Base-by-base conservation (phyloP, 2,797 vertebrate species). In the Bradypodion pumilum region DNA sequence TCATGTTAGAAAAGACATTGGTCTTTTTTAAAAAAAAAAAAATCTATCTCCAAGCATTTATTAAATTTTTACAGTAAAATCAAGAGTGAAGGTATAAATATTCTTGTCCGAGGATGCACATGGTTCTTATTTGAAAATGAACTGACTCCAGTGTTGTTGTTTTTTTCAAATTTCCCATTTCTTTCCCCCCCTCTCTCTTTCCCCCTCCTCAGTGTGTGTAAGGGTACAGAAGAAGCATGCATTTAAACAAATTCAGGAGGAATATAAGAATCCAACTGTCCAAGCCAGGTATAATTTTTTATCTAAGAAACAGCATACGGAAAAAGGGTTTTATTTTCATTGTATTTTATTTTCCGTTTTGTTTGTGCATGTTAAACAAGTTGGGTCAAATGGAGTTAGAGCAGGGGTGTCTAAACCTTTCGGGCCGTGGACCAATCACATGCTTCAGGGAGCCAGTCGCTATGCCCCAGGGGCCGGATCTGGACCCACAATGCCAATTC, bases 141-240 rank as follows among this genome's bases (percentile, higher is more conserved):
- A 92, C 85, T 83, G 84, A 52, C 52, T 0, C 85, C 81, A 59
- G 86, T 75, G 73, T 52, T 73, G 10, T 44, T 46, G 7, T 29
- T 25, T 66, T 86, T 92, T 87, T 88, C 87, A 91, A 94, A 90
- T 87, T 88, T 88, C 89, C 92, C 91, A 60, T 89, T 82, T 92
- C 87, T 90, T 87, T n/a, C n/a, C 76, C 89, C 89, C 81, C 85
- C 44, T 65, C 44, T 56, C 29, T 86, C 81, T 70, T 84, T 91
- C 82, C 84, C 85, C 68, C 91, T 93, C 88, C 90, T 87, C 84
- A 93, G 91, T 89, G 92, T 88, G 80, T 93, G 87, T 93, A 92
- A 92, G 92, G 90, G 92, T 85, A 89, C 88, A n/a, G 89, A 93
- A 92, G 94, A 93, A 91, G 90, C 90, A 82, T 62, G 88, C 87